These are phyloP conservation scores for Ispidina picta DNA, from an alignment of 2,797 vertebrate genomes.

Conservation along the genomic window DNA sequence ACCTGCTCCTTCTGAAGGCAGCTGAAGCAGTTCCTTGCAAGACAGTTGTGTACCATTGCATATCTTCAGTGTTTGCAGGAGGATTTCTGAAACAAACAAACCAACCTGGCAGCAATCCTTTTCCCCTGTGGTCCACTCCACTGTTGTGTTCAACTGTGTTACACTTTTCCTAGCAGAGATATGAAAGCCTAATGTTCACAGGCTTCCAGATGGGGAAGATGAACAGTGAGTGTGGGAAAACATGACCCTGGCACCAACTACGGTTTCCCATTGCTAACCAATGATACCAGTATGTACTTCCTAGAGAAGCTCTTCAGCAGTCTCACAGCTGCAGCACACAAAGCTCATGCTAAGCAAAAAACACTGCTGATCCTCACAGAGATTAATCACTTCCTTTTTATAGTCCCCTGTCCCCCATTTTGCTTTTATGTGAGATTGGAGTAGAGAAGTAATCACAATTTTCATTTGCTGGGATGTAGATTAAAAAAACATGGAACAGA, in stretches of 20 bases:
- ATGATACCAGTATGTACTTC: not conserved
- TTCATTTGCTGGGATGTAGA: not conserved
- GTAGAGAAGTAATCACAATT: not conserved
- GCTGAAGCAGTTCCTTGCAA: not conserved
- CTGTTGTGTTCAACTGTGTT: not conserved
- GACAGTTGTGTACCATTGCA: not conserved
- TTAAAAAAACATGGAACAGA: not conserved
- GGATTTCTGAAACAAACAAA: not conserved
- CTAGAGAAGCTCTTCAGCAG: not conserved
- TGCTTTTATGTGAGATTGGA: not conserved
- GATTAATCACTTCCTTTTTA: not conserved
- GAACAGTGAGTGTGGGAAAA: not conserved
- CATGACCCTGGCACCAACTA: not conserved
- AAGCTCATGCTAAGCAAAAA: not conserved
- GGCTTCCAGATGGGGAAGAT: not conserved
- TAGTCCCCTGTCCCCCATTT: not conserved
- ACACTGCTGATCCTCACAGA: not conserved
- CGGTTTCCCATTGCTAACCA: not conserved
- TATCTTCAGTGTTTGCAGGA: not conserved
- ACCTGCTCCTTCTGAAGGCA: not conserved
- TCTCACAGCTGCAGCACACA: not conserved
- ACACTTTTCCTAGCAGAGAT: not conserved
- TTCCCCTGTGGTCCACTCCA: not conserved
- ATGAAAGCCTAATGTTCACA: not conserved
- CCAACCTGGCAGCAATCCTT: not conserved